phyloP scores from a whole-genome alignment of 2,797 vertebrate species.

The Acrossocheilus wenchowensis region DNA sequence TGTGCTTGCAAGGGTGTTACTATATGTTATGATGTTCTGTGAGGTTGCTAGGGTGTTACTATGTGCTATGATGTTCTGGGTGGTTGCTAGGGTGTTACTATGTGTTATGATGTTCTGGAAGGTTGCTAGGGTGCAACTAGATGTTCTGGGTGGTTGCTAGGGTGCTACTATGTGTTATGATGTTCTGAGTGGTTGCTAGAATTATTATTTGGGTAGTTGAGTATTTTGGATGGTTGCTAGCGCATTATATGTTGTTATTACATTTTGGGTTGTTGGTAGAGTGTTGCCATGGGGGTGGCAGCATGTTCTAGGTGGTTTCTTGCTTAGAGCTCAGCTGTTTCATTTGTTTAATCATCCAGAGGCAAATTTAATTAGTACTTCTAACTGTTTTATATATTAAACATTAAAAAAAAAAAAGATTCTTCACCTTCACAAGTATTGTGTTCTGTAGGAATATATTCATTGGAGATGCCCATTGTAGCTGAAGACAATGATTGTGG shows the following conservation, averaged over 20 bases:
- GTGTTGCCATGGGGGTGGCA: neutral
- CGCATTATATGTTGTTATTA: neutral
- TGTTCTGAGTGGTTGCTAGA: neutral
- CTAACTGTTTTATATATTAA: neutral
- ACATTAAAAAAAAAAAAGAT: neutral
- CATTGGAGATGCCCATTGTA: constrained; percentile 10
- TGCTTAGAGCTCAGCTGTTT: neutral
- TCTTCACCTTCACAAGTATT: neutral
- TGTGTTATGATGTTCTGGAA: neutral
- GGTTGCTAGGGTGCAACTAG: neutral
- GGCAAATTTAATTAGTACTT: neutral
- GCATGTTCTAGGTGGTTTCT: neutral
- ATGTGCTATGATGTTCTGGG: neutral
- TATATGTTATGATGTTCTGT: neutral
- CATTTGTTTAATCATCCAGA: neutral
- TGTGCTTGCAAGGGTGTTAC: neutral
- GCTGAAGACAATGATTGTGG: neutral
- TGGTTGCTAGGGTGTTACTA: neutral
- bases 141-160: neutral
- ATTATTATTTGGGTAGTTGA: no score
- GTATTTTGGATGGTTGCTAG: neutral
- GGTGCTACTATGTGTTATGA: neutral
- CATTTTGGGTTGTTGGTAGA: neutral
- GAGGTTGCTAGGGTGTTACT: neutral
- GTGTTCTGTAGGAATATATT: neutral